These are phyloP conservation scores for Drosophila suzukii DNA, from an alignment of 1,140 invertebrate species.

Conservation along the genomic window DNA sequence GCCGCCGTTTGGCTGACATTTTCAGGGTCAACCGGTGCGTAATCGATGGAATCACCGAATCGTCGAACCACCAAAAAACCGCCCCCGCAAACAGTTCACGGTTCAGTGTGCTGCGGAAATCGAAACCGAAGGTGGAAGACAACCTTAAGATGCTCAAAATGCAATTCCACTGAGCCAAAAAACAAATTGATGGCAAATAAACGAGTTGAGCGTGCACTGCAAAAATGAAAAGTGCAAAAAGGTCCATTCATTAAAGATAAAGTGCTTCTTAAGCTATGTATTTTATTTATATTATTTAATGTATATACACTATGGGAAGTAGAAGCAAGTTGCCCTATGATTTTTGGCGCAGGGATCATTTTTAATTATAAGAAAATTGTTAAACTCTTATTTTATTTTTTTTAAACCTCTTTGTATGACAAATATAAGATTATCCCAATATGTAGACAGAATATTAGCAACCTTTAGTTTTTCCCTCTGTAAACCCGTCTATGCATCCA, in stretches of 20 bases:
- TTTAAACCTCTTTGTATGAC: too few species aligned
- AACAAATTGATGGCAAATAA: conserved; percentile 60
- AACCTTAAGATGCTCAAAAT: conserved; percentile 26
- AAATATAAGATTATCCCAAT: neutral
- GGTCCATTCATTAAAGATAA: neutral
- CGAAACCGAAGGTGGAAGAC: conserved; percentile 34
- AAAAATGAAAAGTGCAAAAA: neutral
- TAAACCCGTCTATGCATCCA: conserved; percentile 18
- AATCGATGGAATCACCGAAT: conserved; percentile 38
- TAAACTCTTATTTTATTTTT: too few species aligned
- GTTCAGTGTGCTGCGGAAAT: conserved; percentile 60
- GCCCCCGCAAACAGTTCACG: conserved; percentile 39
- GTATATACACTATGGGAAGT: too few species aligned
- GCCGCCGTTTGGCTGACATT: conserved; percentile 43
- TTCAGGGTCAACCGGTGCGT: conserved; percentile 72
- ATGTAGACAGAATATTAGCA: neutral
- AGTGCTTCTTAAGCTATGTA: neutral
- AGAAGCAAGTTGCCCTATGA: too few species aligned
- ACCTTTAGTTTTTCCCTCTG: neutral
- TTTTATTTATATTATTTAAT: neutral
- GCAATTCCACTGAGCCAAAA: conserved; percentile 45
- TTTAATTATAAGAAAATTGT: too few species aligned
- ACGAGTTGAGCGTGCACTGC: conserved; percentile 36
- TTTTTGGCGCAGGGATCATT: too few species aligned
- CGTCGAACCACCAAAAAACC: neutral